These are phyloP conservation scores for Indicator indicator DNA, from an alignment of 2,113 vertebrate genomes.

Conservation along the genomic window DNA sequence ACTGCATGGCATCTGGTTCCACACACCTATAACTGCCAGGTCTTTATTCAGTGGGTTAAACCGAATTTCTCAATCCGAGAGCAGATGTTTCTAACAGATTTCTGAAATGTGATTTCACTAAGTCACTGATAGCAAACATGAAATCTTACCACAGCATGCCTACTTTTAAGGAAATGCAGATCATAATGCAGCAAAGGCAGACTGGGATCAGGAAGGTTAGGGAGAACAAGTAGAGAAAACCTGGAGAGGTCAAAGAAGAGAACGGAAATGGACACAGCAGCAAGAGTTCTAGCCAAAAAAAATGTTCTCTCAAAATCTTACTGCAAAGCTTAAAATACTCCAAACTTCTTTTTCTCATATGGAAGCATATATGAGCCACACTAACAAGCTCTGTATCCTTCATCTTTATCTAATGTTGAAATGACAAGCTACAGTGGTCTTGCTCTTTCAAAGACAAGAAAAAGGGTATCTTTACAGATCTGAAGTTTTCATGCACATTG, in stretches of 20 bases:
- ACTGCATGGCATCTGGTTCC: background rate
- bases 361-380: background rate
- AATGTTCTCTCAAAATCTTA: background rate
- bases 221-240: background rate
- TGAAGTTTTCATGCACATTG: background rate
- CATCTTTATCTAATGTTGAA: background rate
- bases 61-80: background rate
- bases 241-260: background rate
- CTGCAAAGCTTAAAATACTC: background rate
- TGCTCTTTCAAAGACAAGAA: background rate
- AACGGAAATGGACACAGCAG: background rate
- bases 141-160: background rate
- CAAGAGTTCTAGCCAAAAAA: rapidly evolving
- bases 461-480: background rate
- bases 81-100: background rate
- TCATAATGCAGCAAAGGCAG: rapidly evolving
- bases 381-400: background rate
- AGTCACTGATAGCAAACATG: background rate
- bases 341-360: background rate
- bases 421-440: background rate
- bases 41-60: background rate
- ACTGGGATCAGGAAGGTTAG: background rate
- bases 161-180: background rate
- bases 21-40: background rate
- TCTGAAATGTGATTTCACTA: background rate